Evolutionary conservation across 37 sponge, comb jelly and placozoan species (phyloP).

Genomic region (Ephydatia muelleri): DNA sequence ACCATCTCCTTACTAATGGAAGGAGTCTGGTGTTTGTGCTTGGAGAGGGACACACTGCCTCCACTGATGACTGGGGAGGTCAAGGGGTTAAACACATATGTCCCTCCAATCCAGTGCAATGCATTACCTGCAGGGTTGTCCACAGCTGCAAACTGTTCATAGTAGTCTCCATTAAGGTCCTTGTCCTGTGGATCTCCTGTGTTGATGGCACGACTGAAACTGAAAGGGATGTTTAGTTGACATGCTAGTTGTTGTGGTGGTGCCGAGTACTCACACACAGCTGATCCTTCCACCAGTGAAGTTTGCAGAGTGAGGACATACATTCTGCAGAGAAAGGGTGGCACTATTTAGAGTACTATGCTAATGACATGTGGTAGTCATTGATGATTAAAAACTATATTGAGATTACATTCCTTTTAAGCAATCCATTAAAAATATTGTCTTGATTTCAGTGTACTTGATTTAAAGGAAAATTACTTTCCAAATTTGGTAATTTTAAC

Average conservation of each 20-base stretch:
- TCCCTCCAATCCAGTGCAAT: no score
- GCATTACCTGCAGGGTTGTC: not conserved
- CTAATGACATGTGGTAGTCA: no score
- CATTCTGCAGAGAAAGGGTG: not conserved
- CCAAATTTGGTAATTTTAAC: no score
- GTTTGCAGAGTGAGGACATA: not conserved
- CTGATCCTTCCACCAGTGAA: not conserved
- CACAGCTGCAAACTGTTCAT: constrained; percentile 1
- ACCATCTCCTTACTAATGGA: not conserved
- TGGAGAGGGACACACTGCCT: not conserved
- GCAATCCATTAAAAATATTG: no score
- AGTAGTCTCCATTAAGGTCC: not conserved
- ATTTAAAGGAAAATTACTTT: no score
- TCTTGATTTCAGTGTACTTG: no score
- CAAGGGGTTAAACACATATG: not conserved
- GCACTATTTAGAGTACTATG: not conserved
- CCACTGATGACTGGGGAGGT: not conserved
- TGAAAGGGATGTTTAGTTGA: not conserved
- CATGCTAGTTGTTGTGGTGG: not conserved
- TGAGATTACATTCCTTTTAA: no score
- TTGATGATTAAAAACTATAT: no score
- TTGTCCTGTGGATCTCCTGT: constrained; percentile 1
- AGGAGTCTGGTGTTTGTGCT: not conserved
- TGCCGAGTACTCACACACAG: not conserved
- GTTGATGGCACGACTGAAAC: not conserved